Evolutionary conservation across 2,113 vertebrate genomes (phyloP), one percentile per base, ranked within the genome.

Genomic region (Hassar affinis): DNA sequence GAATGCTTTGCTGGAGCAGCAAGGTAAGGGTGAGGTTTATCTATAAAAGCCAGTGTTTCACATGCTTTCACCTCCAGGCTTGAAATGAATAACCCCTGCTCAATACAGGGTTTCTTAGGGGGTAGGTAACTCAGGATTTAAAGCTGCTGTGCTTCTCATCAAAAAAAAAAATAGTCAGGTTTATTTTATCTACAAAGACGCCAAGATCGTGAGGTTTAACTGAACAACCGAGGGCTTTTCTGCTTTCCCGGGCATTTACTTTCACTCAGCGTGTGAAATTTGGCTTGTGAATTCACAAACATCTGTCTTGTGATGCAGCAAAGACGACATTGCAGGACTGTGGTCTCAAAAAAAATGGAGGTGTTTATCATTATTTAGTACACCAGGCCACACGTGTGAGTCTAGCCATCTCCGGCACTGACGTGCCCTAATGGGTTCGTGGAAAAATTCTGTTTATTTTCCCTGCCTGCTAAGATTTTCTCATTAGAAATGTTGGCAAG

Each of bases 1-100:
- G 92, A 99, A 99, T 49, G 96, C 97, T 0, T 94, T 99, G 86
- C 93, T 99, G 92, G 98, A 99, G 92, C 97, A 99, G 91, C 97
- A 99, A 95, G 97, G 98, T 99, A 92, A 93, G 90, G 79, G n/a
- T 33, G n/a, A 15, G 42, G 4, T 27, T 47, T 35, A 18, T 35
- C 9, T 64, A 5, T 18, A 5, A 22, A 64, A 27, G 0, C 2
- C 45, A 49, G 38, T 42, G 20, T 47, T 69, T 42, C 33, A 69
- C 25, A 47, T 72, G 25, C 12, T 49, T 49, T 49, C 1, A 12
- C 10, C 45, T 62, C 61, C 15, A 4, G 27, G 14, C 11, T 30
- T 14, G 33, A 66, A 35, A 35, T 66, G 0, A 64, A 45, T 45
- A 25, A 71, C 17, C 0, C 38, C 38, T 42, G 38, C 38, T n/a